Base-by-base conservation (phyloP, 2,797 vertebrate genomes). In the Oryzias sinensis region DNA sequence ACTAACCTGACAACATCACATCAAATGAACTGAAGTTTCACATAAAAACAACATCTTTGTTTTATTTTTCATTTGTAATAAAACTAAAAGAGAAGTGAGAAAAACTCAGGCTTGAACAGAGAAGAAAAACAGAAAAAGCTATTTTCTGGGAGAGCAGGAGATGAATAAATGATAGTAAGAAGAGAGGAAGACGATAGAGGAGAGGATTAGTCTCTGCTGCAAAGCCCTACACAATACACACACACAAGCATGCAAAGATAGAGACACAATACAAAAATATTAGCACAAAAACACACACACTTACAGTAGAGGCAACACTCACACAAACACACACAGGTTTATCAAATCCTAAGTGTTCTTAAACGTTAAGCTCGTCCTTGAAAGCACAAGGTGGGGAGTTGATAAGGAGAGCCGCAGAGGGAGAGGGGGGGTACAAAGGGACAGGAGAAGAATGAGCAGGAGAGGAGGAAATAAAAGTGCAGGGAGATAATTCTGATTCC, bases 381-480 rank as follows among this genome's bases (percentile, higher is more conserved):
- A 88, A 88, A 86, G 83, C 87, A 84, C 89, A 88, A 89, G 88
- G 90, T 90, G 89, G 82, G 75, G 70, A 74, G 76, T 74, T 77
- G 91, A 91, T 92, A 90, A 90, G 87, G 62, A 56, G 69, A 66
- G 63, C 61, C 55, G 61, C 62, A 61, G 67, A 59, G 56, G 51
- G 40, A 61, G 57, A 59, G 22, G 45, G 61, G 4, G 53, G 9
- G 61, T 54, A 72, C 53, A 61, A 74, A 57, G 53, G 73, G 59
- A 62, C 54, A 42, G 59, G 58, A 63, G 68, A 49, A 46, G 71
- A 72, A 74, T 69, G 62, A 62, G 67, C 43, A 72, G 70, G 68
- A 56, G 45, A 33, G 25, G 70, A 69, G 72, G 17, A 20, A 54
- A 22, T 2, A 75, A 50, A 65, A 79, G 71, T 63, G 50, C 68